phyloP scores from a whole-genome alignment of 2,797 vertebrate genomes.

The Astyanax mexicanus region DNA sequence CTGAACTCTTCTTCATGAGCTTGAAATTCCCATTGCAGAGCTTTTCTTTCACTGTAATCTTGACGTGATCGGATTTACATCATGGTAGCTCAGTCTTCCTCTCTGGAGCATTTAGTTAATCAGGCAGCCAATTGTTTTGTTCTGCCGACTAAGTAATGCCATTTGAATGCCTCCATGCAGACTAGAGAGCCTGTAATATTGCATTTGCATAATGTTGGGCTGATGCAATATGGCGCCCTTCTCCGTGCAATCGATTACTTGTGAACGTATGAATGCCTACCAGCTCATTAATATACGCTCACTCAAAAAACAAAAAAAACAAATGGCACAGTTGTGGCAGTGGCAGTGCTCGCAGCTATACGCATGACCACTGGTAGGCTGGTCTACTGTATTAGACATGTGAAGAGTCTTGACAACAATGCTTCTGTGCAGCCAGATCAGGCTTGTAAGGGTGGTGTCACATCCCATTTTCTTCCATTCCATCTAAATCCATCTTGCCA shows the following conservation, averaged over 20 bases:
- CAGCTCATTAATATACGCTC: neutral
- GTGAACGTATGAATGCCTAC: neutral
- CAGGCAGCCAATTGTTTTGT: neutral
- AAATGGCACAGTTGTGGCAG: neutral
- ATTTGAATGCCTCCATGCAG: neutral
- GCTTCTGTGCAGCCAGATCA: neutral
- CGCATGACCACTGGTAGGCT: neutral
- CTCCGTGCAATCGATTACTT: neutral
- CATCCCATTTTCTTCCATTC: constrained; percentile 17
- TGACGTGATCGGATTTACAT: neutral
- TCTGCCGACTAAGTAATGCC: neutral
- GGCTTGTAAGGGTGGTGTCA: constrained; percentile 27
- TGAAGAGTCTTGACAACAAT: neutral
- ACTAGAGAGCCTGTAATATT: neutral
- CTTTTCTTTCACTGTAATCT: neutral
- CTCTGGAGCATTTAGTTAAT: neutral
- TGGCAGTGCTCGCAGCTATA: neutral
- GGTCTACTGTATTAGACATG: neutral
- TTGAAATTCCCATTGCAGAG: neutral
- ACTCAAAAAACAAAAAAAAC: too few species aligned
- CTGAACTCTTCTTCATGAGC: neutral
- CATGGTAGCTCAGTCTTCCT: neutral
- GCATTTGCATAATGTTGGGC: constrained; percentile 7
- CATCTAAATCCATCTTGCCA: neutral
- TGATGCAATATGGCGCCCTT: neutral